These are phyloP conservation scores for Zalophus californianus DNA, from an alignment of 2,797 vertebrate genomes.

Conservation along the genomic window DNA sequence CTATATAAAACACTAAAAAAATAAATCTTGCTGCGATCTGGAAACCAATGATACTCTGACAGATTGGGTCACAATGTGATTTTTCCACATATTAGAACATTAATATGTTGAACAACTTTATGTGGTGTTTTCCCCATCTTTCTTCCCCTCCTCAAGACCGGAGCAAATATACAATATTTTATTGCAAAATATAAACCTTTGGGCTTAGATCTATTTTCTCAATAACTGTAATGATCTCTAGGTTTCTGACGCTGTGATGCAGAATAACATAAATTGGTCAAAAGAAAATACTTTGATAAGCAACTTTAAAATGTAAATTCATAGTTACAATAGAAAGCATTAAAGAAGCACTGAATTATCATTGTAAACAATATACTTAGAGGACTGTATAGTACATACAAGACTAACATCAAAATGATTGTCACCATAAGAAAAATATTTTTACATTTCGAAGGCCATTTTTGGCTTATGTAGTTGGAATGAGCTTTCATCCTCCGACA, in stretches of 20 bases:
- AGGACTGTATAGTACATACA: neutral
- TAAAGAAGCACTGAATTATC: neutral
- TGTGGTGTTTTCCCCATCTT: slow-evolving; percentile 21
- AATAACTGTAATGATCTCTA: neutral
- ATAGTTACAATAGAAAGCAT: neutral
- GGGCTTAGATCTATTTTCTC: neutral
- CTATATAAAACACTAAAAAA: slow-evolving; percentile 53
- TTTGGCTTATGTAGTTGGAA: neutral
- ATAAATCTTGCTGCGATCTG: slow-evolving; percentile 72
- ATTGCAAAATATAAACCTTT: slow-evolving; percentile 66
- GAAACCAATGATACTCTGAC: slow-evolving; percentile 49
- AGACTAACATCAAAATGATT: neutral
- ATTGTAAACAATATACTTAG: neutral
- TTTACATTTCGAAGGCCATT: neutral
- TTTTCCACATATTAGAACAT: slow-evolving; percentile 58
- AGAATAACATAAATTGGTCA: neutral
- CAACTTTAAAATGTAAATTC: neutral
- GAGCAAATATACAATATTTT: slow-evolving; percentile 39
- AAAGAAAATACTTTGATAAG: neutral
- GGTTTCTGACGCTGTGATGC: neutral
- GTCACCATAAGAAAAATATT: neutral
- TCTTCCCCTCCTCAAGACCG: neutral
- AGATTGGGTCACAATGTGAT: slow-evolving; percentile 44
- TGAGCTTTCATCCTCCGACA: neutral
- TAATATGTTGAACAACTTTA: slow-evolving; percentile 67